phyloP scores from a whole-genome alignment of 2,113 vertebrate genomes.

The Macrotis lagotis region DNA sequence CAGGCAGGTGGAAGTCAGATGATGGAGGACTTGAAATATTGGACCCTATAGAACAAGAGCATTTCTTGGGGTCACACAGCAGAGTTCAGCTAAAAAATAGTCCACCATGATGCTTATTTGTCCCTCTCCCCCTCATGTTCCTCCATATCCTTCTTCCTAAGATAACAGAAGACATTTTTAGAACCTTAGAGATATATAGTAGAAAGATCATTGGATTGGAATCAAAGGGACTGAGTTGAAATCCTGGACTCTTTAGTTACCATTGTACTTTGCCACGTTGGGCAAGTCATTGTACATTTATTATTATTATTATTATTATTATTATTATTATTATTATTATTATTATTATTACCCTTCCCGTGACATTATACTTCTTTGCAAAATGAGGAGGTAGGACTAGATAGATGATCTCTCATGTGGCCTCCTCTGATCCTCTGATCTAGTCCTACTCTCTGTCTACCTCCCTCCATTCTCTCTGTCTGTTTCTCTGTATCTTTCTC shows the following conservation, averaged over 20 bases:
- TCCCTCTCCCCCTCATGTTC: background rate
- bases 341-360: too few relatives aligned
- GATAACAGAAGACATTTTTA: too few relatives aligned
- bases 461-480: too few relatives aligned
- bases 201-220: background rate
- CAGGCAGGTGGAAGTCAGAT: too few relatives aligned
- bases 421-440: background rate
- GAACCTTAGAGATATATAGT: background rate
- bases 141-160: background rate
- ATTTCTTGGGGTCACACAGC: background rate
- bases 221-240: background rate
- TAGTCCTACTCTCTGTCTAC: too few relatives aligned
- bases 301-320: too few relatives aligned
- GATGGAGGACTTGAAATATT: background rate
- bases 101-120: background rate
- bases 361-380: background rate
- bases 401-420: background rate
- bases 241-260: background rate
- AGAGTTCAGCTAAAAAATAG: background rate
- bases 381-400: background rate
- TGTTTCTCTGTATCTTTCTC: too few relatives aligned
- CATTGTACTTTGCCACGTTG: background rate
- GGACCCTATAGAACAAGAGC: background rate
- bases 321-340: too few relatives aligned
- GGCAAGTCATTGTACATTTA: too few relatives aligned